These are phyloP conservation scores for Hyppa rectilinea DNA, from an alignment of 2,888 invertebrate genomes.

Conservation along the genomic window DNA sequence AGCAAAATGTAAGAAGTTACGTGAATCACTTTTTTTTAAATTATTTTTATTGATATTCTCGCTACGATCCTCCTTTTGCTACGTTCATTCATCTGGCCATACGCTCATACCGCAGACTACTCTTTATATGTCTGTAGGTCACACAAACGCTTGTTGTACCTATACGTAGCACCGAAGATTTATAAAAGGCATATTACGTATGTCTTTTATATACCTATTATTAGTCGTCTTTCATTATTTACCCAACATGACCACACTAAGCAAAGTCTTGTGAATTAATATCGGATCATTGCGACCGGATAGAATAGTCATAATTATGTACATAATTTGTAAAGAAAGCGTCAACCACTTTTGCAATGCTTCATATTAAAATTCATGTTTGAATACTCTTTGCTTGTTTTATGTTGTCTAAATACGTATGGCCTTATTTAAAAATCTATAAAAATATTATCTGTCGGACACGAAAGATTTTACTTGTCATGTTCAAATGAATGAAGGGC, in stretches of 20 bases:
- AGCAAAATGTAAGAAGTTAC: neutral
- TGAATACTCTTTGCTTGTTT: constrained; percentile 18
- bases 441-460: neutral
- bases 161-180: too few species aligned
- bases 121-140: too few species aligned
- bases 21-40: neutral
- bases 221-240: neutral
- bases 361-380: neutral
- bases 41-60: neutral
- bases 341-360: neutral
- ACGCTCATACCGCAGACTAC: too few species aligned
- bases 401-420: too few species aligned
- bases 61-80: neutral
- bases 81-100: neutral
- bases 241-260: neutral
- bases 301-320: neutral
- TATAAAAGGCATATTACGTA: too few species aligned
- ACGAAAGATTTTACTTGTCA: constrained; percentile 10
- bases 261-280: neutral
- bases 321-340: neutral
- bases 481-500: neutral
- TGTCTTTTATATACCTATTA: neutral
- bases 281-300: too few species aligned
- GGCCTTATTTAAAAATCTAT: neutral
- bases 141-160: too few species aligned